Base-by-base conservation (phyloP, 2,888 invertebrate species). In the Tiphia femorata region DNA sequence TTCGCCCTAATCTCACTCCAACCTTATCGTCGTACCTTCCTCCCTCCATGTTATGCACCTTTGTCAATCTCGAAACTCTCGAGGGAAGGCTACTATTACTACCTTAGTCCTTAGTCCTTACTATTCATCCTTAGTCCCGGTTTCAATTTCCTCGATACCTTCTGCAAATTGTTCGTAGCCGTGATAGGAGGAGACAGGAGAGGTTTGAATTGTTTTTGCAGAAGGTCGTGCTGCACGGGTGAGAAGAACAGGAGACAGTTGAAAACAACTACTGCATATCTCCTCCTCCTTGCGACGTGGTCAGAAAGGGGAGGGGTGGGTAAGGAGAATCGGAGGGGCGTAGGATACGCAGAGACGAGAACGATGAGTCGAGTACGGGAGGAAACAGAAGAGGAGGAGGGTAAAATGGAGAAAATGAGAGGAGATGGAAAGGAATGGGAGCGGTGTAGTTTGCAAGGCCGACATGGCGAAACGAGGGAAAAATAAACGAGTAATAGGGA, bases 401-500 rank as follows among this genome's bases (percentile, higher is more conserved):
- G 17, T 8, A 10, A 40, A 33, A 16, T 35, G 14, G 35, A 16
- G 41, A 33, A 38, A 20, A 40, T n/a, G 16, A 27, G 19, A 25
- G 20, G 20, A 25, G 42, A 21, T 3, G 30, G 33, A n/a, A 10
- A 19, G 20, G 35, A n/a, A 5, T 6, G 43, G 19, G 43, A 5
- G 43, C 21, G 6, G 25, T 8, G 25, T n/a, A n/a, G n/a, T n/a
- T n/a, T n/a, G n/a, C n/a, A 29, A 17, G 19, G 16, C 6, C 6
- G 17, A 7, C 3, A 4, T 4, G 37, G 37, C 2, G 27, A 43
- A 50, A 50, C 19, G 51, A 49, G 46, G 21, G 54, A 51, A 48
- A 51, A 54, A 58, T 55, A 55, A 61, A 60, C 37, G 23, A 29
- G 43, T 21, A 46, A 55, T 21, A 40, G 42, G 25, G 35, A 47